phyloP scores from a whole-genome alignment of 2,888 invertebrate genomes.

The Cheilosia grossa region DNA sequence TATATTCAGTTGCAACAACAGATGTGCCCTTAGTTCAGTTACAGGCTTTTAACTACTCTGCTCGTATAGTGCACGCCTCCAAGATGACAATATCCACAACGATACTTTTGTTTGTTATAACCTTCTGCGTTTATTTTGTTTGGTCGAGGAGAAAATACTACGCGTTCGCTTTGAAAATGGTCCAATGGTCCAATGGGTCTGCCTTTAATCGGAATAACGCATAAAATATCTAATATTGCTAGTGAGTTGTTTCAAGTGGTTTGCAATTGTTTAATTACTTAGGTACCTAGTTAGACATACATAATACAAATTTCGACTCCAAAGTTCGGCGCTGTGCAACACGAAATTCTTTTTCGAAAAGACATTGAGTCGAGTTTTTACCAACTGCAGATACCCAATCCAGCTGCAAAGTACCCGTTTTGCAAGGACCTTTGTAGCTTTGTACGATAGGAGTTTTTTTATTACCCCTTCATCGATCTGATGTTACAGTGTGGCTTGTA shows the following conservation, averaged over 20 bases:
- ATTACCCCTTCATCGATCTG: no score
- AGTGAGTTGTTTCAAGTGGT: slow-evolving; percentile 3
- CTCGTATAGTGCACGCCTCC: not conserved
- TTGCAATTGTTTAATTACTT: no score
- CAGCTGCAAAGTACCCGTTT: no score
- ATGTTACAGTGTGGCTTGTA: no score
- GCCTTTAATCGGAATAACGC: slow-evolving; percentile 14
- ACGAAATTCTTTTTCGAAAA: no score
- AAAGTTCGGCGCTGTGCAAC: no score
- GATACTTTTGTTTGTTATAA: not conserved
- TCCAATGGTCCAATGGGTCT: slow-evolving; percentile 4
- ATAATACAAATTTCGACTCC: no score
- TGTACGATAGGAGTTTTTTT: no score
- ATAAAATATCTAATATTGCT: not conserved
- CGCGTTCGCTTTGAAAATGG: slow-evolving; percentile 24
- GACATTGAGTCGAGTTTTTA: no score
- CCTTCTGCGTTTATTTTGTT: slow-evolving; percentile 12
- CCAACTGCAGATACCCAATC: no score
- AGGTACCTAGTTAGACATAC: no score
- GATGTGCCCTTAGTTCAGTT: not conserved
- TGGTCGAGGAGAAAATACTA: slow-evolving; percentile 34
- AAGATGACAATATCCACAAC: not conserved
- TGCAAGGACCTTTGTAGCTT: no score
- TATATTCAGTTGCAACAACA: not conserved
- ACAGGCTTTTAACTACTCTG: not conserved